These are phyloP conservation scores for Sacculina carcini DNA, from an alignment of 2,888 invertebrate genomes.

Conservation along the genomic window DNA sequence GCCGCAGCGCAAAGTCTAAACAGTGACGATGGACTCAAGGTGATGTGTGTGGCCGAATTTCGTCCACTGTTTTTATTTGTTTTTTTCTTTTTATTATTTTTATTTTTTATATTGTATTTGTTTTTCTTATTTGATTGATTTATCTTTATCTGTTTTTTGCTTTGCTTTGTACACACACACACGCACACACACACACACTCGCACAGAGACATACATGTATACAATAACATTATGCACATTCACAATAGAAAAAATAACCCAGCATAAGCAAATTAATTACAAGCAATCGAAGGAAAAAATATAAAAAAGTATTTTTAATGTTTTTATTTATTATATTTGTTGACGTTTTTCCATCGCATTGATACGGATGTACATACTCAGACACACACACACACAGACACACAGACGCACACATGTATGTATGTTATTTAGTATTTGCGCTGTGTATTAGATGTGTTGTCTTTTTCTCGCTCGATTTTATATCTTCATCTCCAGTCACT, in stretches of 20 bases:
- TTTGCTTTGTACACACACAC: neutral
- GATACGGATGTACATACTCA: neutral
- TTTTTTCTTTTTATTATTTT: too few species aligned
- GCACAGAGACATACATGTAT: neutral
- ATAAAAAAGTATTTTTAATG: neutral
- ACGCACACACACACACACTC: neutral
- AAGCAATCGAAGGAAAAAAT: too few species aligned
- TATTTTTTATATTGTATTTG: too few species aligned
- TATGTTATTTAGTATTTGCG: neutral
- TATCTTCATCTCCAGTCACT: neutral
- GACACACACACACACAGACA: neutral
- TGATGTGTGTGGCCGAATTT: too few species aligned
- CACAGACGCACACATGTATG: neutral
- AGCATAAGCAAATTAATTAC: too few species aligned
- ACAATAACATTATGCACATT: too few species aligned
- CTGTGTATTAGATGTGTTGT: neutral
- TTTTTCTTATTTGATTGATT: too few species aligned
- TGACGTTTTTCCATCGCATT: neutral
- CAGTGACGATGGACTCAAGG: conserved; percentile 74
- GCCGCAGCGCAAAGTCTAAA: conserved; percentile 62
- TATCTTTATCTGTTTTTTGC: too few species aligned
- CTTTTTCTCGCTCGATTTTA: neutral
- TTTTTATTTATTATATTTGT: neutral
- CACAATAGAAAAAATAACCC: too few species aligned
- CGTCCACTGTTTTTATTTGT: too few species aligned